Evolutionary conservation across 2,888 invertebrate genomes (phyloP).

Genomic region (Eristalinus sepulchralis): DNA sequence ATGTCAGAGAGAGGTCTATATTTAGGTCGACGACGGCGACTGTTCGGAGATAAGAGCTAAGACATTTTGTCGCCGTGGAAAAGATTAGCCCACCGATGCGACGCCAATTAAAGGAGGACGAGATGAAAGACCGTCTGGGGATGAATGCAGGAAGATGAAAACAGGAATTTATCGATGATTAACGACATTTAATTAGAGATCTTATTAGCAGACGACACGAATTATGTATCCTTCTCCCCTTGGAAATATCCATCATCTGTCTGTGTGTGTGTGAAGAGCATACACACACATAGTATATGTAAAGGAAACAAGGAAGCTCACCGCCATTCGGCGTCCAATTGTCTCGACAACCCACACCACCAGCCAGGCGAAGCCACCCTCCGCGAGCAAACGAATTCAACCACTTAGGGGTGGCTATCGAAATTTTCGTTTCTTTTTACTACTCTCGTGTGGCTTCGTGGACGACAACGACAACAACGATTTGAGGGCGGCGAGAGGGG

Average conservation of each 20-base stretch:
- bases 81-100: constrained; percentile 45
- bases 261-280: neutral
- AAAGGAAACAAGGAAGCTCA: constrained; percentile 22
- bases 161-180: neutral
- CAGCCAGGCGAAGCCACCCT: neutral
- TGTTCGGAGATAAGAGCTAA: constrained; percentile 38
- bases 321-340: constrained; percentile 67
- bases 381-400: neutral
- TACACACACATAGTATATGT: constrained; percentile 41
- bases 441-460: neutral
- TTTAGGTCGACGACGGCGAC: constrained; percentile 20
- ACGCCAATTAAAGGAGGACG: neutral
- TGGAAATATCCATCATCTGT: neutral
- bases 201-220: neutral
- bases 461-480: neutral
- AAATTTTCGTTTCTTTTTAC: constrained; percentile 25
- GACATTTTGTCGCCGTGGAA: constrained; percentile 46
- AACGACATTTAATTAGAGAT: neutral
- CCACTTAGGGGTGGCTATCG: constrained; percentile 62
- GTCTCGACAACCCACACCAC: constrained; percentile 66
- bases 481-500: no score
- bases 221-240: no score
- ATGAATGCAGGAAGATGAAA: constrained; percentile 2
- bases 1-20: constrained; percentile 30
- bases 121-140: constrained; percentile 5